Base-by-base conservation (phyloP, 2,888 invertebrate species). In the Cyrtodaria siliqua region DNA sequence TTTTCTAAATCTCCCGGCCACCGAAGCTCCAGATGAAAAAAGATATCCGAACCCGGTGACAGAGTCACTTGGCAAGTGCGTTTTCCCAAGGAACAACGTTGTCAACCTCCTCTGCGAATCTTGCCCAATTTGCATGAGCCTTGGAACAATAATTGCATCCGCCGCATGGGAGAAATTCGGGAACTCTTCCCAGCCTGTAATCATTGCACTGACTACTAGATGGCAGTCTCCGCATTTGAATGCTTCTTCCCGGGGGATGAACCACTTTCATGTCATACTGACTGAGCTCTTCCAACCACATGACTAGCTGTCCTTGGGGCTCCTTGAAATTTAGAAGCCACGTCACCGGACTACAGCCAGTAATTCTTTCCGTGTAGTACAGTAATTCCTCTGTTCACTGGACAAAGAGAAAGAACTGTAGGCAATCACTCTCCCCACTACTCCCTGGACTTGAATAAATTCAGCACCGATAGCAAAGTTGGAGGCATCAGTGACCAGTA, bases 401-500 rank as follows among this genome's bases (percentile, higher is more conserved):
- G 69, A 50, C 16, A 84, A 55, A 0, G 74, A 26, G n/a, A 73
- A 69, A 20, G 79, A 78, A 6, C 72, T 59, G 52, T 74, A 83
- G 0, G 79, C 55, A 12, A 84, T 70, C 4, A 73, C 77, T 24
- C 52, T 74, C 62, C 77, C 83, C 2, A 49, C 40, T 0, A 76
- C 81, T 9, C 72, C 60, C 42, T 83, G 82, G 0, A 86, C 59
- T 44, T 85, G 84, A 1, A 56, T 50, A 1, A 83, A 53, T 27
- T 71, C 82, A 6, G 64, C 76, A 9, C 79, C 83, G 16, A 85
- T 72, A 0, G 82, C 80, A 0, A 9, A 1, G 52, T 84, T 67
- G 0, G 70, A 79, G 0, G 84, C 81, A 66, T 84, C 82, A 4
- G 77, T 82, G 38, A 77, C 75, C 33, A 84, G 40, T 0, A 84